A percentile compares a stretch with the other conserved stretches of the same genome.
These are phyloP conservation scores for Oncorhynchus gorbuscha DNA, from an alignment of 2,113 vertebrate genomes.

Conservation along the genomic window DNA sequence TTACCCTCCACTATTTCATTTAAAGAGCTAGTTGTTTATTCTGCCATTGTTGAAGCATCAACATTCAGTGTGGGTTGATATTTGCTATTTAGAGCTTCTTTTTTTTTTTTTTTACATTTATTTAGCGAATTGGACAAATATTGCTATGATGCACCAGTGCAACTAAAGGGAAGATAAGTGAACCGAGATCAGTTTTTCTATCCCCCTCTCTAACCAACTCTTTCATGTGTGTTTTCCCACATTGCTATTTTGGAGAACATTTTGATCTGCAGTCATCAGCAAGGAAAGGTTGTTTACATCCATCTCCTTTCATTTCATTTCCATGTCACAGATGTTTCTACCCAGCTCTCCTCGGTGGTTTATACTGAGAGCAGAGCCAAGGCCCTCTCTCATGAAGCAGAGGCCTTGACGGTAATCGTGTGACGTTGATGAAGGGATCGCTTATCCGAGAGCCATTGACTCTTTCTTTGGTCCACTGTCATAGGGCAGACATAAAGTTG, in stretches of 20 bases:
- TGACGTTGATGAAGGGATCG: too few relatives aligned
- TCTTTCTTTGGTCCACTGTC: too few relatives aligned
- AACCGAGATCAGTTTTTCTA: neutral
- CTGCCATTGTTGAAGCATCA: neutral
- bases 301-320: too few relatives aligned
- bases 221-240: neutral
- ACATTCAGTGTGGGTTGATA: neutral
- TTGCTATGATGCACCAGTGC: neutral
- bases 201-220: neutral
- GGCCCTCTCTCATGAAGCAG: too few relatives aligned
- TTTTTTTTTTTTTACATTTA: neutral
- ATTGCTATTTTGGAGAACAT: neutral
- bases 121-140: neutral
- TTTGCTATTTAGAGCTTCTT: neutral
- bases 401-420: too few relatives aligned
- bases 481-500: too few relatives aligned
- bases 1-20: too few relatives aligned
- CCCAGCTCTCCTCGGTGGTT: too few relatives aligned
- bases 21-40: neutral
- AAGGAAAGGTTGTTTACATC: neutral
- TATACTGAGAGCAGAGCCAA: too few relatives aligned
- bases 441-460: too few relatives aligned
- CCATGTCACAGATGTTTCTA: too few relatives aligned
- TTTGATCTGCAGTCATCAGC: neutral
- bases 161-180: constrained; percentile 1